Evolutionary conservation across 2,888 invertebrate species (phyloP), one percentile per base, ranked within the genome.

Genomic region (Athetis lepigone): DNA sequence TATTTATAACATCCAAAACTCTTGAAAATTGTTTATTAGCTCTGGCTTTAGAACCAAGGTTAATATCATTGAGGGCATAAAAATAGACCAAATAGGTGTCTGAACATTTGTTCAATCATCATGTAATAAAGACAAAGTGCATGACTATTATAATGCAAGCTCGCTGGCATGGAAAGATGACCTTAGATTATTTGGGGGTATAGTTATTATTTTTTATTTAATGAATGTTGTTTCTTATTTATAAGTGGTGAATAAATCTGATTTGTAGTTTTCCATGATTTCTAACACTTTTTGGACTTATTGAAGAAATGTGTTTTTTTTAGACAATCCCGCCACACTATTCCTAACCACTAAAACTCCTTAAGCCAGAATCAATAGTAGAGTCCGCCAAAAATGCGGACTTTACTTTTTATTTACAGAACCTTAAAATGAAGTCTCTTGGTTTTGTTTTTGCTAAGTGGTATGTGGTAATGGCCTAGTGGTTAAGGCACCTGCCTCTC

Each of bases 1-100:
- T 21, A 16, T 21, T 39, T 16, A 9, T 16, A 19, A n/a, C 25
- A 36, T 16, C 8, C 7, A 1, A 23, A 69, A 39, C 18, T 45
- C n/a, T 39, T 18, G 1, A 49, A 33, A 39, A n/a, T 19, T 33
- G 27, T 60, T 50, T 61, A 33, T 19, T 18, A 40, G 62, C 23
- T 47, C n/a, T 52, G 25, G 40, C 3, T 60, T 23, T 60, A 47
- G 25, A 37, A 27, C 42, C 52, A 70, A 70, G 62, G 52, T 61
- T 47, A 61, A 19, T 42, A 43, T 52, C 37, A 62, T 61, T 49
- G 51, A 43, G 46, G 11, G 21, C 40, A 70, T 51, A 61, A 61
- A 70, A 52, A 70, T 61, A 61, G 70, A 29, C 16, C 13, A 37
- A 40, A 25, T 2, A 18, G 25, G 19, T 19, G 23, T 33, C 33